Evolutionary conservation across 2,113 vertebrate genomes (phyloP).

Genomic region (Syrrhaptes paradoxus): DNA sequence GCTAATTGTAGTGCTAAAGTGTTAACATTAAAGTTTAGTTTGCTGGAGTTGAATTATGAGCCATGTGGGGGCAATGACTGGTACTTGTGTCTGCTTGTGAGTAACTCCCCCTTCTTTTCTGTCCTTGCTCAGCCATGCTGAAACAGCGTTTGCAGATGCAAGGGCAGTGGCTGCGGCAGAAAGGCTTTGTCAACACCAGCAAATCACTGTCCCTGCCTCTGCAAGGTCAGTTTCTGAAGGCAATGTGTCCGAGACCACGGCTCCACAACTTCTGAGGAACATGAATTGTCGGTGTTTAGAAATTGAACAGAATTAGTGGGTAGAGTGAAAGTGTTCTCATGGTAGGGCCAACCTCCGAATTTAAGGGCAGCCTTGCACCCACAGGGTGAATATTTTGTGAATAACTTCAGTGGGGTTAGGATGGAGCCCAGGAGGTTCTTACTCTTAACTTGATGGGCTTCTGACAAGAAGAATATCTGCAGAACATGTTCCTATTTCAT

Average conservation of each 20-base stretch:
- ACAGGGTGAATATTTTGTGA: neutral
- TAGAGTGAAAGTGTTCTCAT: neutral
- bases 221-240: slow-evolving; percentile 6
- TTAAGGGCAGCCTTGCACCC: neutral
- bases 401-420: neutral
- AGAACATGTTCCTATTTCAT: neutral
- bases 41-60: neutral
- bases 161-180: neutral
- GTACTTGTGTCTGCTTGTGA: neutral
- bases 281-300: neutral
- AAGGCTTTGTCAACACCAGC: slow-evolving; percentile 35
- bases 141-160: neutral
- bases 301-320: neutral
- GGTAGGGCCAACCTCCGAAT: neutral
- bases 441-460: neutral
- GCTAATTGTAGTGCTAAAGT: neutral
- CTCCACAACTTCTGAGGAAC: neutral
- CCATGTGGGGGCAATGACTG: neutral
- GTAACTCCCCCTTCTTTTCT: neutral
- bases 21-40: neutral
- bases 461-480: neutral
- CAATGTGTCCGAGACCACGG: neutral
- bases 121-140: slow-evolving; percentile 22
- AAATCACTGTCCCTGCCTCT: slow-evolving; percentile 12
- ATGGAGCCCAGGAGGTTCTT: slow-evolving; percentile 16